Base-by-base conservation (phyloP, 2,797 vertebrate species). In the Picus viridis region DNA sequence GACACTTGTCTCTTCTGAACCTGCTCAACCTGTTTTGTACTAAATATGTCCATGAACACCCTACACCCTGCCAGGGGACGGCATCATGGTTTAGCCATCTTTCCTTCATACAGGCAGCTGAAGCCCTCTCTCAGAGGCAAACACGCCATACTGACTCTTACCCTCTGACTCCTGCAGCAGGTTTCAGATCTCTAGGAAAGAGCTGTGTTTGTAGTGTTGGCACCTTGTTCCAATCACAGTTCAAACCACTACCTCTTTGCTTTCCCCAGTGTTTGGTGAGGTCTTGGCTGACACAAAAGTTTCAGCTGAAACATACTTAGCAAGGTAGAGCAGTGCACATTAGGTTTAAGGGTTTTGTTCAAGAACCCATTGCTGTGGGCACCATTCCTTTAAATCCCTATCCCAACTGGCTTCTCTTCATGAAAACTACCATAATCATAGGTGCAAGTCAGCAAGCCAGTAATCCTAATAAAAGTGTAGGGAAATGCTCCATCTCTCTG, bases 111-210 rank as follows among this genome's bases (percentile, higher is more conserved):
- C 49, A 36, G 32, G 58, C 45, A 86, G 62, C 68, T 74, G 58
- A 75, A 86, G 58, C 64, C 15, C 57, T 41, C 6, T 6, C 12
- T 57, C 15, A 5, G 47, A 62, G 62, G 39, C 24, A 65, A 72
- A 8, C 1, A 7, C 12, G 56, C 16, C 54, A 8, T 34, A 10
- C 7, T 3, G 9, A 16, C 36, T 27, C 19, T n/a, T 22, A 19
- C 45, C 54, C 18, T 2, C 0, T 2, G 30, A 73, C 23, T 51
- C 54, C 29, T 3, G 57, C 2, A 12, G 20, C 19, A 78, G 41
- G 20, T 54, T 83, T 74, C 39, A 24, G 56, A 49, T 13, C 51
- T 53, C 63, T 20, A 65, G 32, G 24, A 65, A 49, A 49, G n/a
- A 36, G 16, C 15, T 62, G 36, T 26, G 81, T 41, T 81, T 67